Conservation (phyloP, 2,113 vertebrate genomes). For the Mirounga angustirostris region DNA sequence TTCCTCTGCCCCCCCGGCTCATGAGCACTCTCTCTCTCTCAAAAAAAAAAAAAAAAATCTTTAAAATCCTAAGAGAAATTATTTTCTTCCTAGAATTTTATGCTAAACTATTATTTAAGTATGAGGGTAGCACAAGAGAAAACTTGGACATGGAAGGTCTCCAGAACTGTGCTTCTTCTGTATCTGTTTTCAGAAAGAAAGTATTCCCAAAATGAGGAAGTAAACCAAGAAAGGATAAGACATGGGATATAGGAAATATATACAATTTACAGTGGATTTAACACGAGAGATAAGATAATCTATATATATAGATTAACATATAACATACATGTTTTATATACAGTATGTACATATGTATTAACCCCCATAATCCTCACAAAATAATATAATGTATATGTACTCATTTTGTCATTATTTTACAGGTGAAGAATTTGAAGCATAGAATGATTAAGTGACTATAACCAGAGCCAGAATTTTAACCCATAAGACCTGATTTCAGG, state of each 20-base stretch:
- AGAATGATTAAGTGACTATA: neutral
- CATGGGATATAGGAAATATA: neutral
- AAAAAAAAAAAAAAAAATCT: too few relatives aligned
- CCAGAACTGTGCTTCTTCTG: neutral
- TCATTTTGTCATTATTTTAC: neutral
- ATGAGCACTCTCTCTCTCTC: neutral
- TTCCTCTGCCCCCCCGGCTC: neutral
- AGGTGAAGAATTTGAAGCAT: neutral
- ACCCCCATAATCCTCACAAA: neutral
- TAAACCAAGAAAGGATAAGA: neutral
- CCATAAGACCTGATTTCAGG: neutral
- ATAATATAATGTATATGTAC: neutral
- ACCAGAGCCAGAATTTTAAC: neutral
- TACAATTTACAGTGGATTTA: neutral
- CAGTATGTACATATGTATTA: neutral
- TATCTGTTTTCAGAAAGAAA: slow-evolving; percentile 18
- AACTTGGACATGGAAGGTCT: neutral
- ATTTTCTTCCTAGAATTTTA: slow-evolving; percentile 9
- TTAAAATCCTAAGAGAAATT: neutral
- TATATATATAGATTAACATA: too few relatives aligned
- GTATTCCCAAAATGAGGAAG: neutral
- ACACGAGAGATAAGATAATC: neutral
- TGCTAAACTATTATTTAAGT: neutral
- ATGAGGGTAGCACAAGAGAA: neutral
- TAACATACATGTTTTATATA: neutral